Conservation (phyloP, 2,797 vertebrate genomes). For the Lemur catta region DNA sequence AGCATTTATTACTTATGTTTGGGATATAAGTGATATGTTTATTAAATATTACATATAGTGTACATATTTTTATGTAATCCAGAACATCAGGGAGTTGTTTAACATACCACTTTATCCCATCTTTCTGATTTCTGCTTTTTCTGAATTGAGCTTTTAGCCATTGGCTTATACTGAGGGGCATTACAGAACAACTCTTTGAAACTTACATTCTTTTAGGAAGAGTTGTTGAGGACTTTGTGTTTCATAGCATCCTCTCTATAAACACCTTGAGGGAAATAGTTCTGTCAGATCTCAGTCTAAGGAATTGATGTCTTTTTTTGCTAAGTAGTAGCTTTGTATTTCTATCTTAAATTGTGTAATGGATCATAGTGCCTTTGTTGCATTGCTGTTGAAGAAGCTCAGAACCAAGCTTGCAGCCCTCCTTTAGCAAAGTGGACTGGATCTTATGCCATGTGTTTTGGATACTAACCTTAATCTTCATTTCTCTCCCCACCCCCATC, state of each 20-base stretch:
- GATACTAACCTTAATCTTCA: neutral
- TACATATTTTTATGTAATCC: neutral
- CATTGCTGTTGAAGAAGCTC: neutral
- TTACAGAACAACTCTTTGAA: neutral
- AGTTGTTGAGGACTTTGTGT: neutral
- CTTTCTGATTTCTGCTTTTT: neutral
- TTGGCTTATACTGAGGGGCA: neutral
- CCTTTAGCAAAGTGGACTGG: neutral
- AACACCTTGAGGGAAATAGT: neutral
- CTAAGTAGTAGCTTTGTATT: neutral
- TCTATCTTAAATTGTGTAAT: neutral
- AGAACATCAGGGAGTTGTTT: neutral
- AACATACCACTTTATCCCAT: neutral
- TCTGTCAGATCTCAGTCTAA: neutral
- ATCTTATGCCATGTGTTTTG: neutral
- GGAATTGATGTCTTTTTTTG: neutral
- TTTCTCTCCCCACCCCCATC: neutral
- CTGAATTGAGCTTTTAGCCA: neutral
- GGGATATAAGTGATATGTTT: neutral
- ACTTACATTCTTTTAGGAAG: neutral
- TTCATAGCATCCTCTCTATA: neutral
- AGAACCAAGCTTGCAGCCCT: neutral
- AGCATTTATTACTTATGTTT: neutral
- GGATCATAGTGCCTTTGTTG: neutral
- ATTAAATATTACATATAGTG: neutral